phyloP scores from a whole-genome alignment of 2,113 vertebrate genomes.

The Dendropsophus ebraccatus region DNA sequence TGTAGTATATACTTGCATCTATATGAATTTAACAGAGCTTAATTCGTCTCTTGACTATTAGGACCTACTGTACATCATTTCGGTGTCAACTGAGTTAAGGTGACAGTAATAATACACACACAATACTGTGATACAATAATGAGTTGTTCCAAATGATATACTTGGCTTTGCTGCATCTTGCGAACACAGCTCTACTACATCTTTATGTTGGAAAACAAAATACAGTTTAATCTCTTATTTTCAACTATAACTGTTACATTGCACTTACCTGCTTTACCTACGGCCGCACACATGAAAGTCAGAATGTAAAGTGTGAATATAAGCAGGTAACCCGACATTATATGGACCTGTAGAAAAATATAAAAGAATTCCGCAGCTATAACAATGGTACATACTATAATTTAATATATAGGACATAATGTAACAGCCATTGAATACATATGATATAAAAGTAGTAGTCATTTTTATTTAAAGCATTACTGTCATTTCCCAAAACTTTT shows the following conservation, averaged over 20 bases:
- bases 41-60: no score
- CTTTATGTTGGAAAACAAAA: background rate
- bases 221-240: background rate
- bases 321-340: background rate
- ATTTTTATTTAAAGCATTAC: no score
- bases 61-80: no score
- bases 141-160: background rate
- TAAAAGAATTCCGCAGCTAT: background rate
- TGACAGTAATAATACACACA: background rate
- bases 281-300: background rate
- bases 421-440: background rate
- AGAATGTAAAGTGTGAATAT: background rate
- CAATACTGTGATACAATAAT: background rate
- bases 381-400: no score
- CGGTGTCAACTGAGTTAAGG: background rate
- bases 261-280: conserved; percentile 18
- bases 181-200: background rate
- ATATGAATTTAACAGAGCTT: background rate
- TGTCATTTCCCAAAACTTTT: no score
- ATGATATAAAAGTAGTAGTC: background rate
- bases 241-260: background rate
- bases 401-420: no score
- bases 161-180: background rate
- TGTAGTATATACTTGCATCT: no score
- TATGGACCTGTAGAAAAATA: conserved; percentile 20